Conservation (phyloP, 2,888 invertebrate genomes). For the Diaphora mendica region DNA sequence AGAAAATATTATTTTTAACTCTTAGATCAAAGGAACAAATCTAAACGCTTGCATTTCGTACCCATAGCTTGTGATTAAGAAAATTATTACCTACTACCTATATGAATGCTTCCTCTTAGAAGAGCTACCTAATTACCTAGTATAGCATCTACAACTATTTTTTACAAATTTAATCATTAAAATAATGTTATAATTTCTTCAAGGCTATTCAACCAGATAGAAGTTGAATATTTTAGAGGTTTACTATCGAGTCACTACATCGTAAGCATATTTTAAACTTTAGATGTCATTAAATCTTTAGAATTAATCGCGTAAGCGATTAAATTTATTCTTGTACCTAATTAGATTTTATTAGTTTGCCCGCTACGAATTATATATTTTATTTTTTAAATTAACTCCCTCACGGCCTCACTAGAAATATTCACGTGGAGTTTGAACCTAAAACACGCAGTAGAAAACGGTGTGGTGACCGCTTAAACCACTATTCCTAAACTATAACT, state of each 20-base stretch:
- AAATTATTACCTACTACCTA: neutral
- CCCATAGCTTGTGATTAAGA: neutral
- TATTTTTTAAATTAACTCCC: too few relatives aligned
- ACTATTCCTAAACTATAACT: too few relatives aligned
- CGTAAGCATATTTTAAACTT: neutral
- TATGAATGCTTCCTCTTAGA: neutral
- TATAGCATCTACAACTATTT: too few relatives aligned
- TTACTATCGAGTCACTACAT: neutral
- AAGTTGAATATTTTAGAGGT: constrained; percentile 4
- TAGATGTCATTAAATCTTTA: neutral
- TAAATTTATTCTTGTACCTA: neutral
- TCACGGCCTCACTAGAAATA: too few relatives aligned
- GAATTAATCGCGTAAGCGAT: neutral
- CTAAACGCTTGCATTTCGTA: neutral
- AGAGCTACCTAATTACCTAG: too few relatives aligned
- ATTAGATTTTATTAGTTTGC: neutral
- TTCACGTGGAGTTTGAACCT: too few relatives aligned
- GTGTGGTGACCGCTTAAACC: too few relatives aligned
- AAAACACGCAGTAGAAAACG: too few relatives aligned
- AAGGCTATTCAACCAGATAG: constrained; percentile 5
- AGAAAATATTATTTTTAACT: neutral
- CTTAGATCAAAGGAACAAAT: neutral
- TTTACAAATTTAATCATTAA: too few relatives aligned
- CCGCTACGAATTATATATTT: neutral
- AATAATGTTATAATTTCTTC: neutral